These are phyloP conservation scores for Lysandra coridon DNA, from an alignment of 2,888 invertebrate species.

Conservation along the genomic window DNA sequence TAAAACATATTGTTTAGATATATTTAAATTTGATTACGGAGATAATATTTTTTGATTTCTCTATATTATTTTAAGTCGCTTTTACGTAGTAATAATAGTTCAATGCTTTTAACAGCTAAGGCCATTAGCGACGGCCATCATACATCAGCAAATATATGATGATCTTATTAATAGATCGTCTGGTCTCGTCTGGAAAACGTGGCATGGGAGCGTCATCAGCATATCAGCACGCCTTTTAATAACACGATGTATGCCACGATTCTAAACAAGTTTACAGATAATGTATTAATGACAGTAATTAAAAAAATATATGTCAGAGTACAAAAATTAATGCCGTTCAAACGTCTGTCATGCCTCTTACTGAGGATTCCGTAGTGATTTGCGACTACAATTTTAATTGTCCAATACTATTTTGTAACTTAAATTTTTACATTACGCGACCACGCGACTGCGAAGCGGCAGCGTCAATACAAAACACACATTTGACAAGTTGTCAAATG, in stretches of 20 bases:
- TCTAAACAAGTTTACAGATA: background rate
- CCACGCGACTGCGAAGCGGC: too few species aligned
- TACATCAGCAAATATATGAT: too few species aligned
- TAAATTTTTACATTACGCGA: too few species aligned
- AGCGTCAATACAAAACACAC: too few species aligned
- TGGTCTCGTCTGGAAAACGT: background rate
- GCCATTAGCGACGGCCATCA: too few species aligned
- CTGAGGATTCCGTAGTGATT: background rate
- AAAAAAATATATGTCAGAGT: background rate
- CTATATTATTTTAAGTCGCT: too few species aligned
- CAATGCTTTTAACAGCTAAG: too few species aligned
- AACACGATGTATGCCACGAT: background rate
- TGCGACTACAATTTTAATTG: too few species aligned
- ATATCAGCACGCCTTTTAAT: background rate
- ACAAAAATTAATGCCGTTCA: background rate
- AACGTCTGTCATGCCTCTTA: background rate
- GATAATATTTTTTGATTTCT: background rate
- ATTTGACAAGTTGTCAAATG: too few species aligned
- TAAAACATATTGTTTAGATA: too few species aligned
- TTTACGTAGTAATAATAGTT: too few species aligned
- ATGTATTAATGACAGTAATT: background rate
- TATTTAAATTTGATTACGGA: background rate
- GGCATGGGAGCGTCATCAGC: background rate
- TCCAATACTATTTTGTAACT: too few species aligned
- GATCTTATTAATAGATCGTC: background rate